These are phyloP conservation scores for Sicus ferrugineus DNA, from an alignment of 2,888 invertebrate species.

Conservation along the genomic window DNA sequence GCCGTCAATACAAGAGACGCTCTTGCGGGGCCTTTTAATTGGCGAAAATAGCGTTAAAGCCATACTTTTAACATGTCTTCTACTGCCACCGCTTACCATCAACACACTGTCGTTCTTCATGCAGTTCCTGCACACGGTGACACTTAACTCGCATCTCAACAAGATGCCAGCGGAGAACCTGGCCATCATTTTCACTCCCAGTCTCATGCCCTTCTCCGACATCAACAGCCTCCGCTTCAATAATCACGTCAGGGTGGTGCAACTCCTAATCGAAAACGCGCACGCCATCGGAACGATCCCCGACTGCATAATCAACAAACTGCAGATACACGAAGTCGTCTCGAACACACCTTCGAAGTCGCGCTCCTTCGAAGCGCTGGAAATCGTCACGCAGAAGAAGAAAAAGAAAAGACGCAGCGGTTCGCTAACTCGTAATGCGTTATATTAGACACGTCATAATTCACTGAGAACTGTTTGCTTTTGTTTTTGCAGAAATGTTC, in stretches of 20 bases:
- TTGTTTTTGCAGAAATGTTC: slow-evolving; percentile 71
- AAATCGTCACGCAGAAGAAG: slow-evolving; percentile 61
- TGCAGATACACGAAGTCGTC: slow-evolving; percentile 47
- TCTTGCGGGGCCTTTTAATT: slow-evolving; percentile 73
- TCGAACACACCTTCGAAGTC: slow-evolving; percentile 38
- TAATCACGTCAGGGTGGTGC: slow-evolving; percentile 75
- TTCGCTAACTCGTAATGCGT: slow-evolving; percentile 78
- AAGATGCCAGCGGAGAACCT: slow-evolving; percentile 86
- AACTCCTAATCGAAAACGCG: slow-evolving; percentile 81
- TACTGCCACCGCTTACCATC: slow-evolving; percentile 80
- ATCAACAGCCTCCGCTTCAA: slow-evolving; percentile 73
- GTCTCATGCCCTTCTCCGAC: slow-evolving; percentile 77
- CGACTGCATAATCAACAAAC: slow-evolving; percentile 67
- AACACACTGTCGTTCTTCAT: slow-evolving; percentile 83
- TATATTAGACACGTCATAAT: slow-evolving; percentile 39
- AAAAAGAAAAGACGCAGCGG: slow-evolving; percentile 86
- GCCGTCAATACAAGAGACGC: slow-evolving; percentile 73
- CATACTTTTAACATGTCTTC: slow-evolving; percentile 72
- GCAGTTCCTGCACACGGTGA: slow-evolving; percentile 69
- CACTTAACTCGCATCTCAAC: slow-evolving; percentile 74
- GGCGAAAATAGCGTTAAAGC: slow-evolving; percentile 68
- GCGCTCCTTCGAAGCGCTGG: slow-evolving; percentile 43
- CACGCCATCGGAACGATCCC: slow-evolving; percentile 78
- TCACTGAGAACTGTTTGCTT: slow-evolving; percentile 39
- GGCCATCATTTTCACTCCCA: slow-evolving; percentile 85